phyloP scores from a whole-genome alignment of 1,140 invertebrate genomes.

The Brachionus asplanchnoidis region DNA sequence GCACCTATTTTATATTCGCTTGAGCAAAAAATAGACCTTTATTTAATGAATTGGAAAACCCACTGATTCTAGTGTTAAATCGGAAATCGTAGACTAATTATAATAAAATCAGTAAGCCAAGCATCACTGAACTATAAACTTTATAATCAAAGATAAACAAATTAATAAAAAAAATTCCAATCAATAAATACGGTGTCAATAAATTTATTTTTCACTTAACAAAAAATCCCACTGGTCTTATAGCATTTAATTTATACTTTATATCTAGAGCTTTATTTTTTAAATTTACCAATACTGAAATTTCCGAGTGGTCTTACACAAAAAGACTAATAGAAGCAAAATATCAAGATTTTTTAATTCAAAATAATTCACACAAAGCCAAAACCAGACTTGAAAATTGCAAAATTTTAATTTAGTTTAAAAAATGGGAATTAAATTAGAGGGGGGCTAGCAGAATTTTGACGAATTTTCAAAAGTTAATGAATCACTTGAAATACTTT shows the following conservation, averaged over 20 bases:
- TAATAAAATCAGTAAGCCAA: neutral
- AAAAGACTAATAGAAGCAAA: neutral
- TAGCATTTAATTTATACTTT: neutral
- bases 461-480: conserved; percentile 13
- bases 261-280: neutral
- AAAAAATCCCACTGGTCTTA: neutral
- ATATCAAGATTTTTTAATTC: neutral
- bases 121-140: neutral
- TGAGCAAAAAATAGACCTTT: neutral
- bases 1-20: conserved; percentile 1
- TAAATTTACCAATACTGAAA: neutral
- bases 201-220: neutral
- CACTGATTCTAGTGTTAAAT: neutral
- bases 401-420: conserved; percentile 12
- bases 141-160: neutral
- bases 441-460: neutral
- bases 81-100: neutral
- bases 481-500: conserved; percentile 37
- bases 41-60: neutral
- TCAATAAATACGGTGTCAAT: neutral
- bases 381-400: neutral
- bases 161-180: neutral
- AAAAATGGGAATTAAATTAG: neutral
- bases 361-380: neutral
- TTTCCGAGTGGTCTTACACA: neutral